Conservation (phyloP, 2,888 invertebrate species). For the Ypsolopha scabrella region DNA sequence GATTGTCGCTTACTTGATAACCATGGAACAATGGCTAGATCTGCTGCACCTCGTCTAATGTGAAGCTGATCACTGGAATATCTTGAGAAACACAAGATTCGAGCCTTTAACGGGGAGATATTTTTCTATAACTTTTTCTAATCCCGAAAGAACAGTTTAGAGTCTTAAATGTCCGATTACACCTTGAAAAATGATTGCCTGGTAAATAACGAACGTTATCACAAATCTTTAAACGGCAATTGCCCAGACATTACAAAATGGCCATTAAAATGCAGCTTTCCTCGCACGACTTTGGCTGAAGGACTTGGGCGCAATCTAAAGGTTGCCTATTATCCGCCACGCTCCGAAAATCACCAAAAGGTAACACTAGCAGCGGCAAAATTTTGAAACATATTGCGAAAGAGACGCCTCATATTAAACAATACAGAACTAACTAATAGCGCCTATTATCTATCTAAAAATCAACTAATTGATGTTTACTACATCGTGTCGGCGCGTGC, state of each 20-base stretch:
- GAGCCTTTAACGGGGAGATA: too few relatives aligned
- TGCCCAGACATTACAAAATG: constrained; percentile 45
- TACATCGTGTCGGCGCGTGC: constrained; percentile 28
- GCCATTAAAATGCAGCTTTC: constrained; percentile 61
- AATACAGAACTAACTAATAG: constrained; percentile 54
- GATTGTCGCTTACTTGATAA: constrained; percentile 28
- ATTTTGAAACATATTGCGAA: constrained; percentile 64
- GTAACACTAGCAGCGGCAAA: constrained; percentile 62
- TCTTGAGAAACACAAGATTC: too few relatives aligned
- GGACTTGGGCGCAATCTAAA: constrained; percentile 61
- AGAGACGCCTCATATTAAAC: constrained; percentile 60
- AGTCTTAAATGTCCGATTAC: constrained; percentile 8
- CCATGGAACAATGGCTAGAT: constrained; percentile 33
- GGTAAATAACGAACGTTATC: constrained; percentile 17
- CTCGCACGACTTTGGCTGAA: constrained; percentile 50
- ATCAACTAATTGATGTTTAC: constrained; percentile 63
- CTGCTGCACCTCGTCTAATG: too few relatives aligned
- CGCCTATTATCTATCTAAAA: constrained; percentile 57
- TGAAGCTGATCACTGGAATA: too few relatives aligned
- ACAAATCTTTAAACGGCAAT: constrained; percentile 29
- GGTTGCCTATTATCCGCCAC: constrained; percentile 67
- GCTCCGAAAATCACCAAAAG: constrained; percentile 69
- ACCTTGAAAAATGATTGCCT: constrained; percentile 25
- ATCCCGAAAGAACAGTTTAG: too few relatives aligned
- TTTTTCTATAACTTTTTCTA: too few relatives aligned